A percentile compares a stretch with the other conserved stretches of the same genome.
phyloP scores from a whole-genome alignment of 1,140 invertebrate genomes.

The Palaemon carinicauda region DNA sequence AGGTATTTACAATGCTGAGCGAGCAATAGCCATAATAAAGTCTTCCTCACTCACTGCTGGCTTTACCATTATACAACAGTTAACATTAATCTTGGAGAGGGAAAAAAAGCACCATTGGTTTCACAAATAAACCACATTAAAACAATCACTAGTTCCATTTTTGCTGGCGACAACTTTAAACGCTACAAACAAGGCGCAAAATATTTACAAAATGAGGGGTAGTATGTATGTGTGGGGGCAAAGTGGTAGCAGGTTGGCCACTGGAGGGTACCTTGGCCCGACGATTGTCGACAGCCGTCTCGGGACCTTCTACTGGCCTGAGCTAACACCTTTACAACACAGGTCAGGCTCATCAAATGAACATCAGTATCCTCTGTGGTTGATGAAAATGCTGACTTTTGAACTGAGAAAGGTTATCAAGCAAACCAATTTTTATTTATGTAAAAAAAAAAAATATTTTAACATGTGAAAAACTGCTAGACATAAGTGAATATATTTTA shows the following conservation, averaged over 20 bases:
- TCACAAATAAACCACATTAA: conserved; percentile 58
- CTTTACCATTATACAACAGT: conserved; percentile 47
- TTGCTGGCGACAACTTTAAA: conserved; percentile 49
- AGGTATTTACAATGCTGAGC: conserved; percentile 54
- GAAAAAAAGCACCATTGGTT: conserved; percentile 58
- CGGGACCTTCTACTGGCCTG: conserved; percentile 37
- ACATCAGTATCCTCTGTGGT: neutral
- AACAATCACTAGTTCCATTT: conserved; percentile 48
- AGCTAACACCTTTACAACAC: conserved; percentile 10
- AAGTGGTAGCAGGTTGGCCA: conserved; percentile 53
- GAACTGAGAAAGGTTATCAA: too few relatives aligned
- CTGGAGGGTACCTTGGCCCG: conserved; percentile 48
- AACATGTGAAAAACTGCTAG: too few relatives aligned
- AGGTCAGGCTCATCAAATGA: conserved; percentile 39
- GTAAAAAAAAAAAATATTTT: too few relatives aligned
- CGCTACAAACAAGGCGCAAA: conserved; percentile 47
- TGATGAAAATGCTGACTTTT: too few relatives aligned
- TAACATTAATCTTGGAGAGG: conserved; percentile 45
- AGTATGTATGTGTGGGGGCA: conserved; percentile 48
- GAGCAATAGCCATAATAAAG: conserved; percentile 31
- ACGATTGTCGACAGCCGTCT: conserved; percentile 34
- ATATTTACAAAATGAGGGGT: conserved; percentile 40
- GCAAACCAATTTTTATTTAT: too few relatives aligned
- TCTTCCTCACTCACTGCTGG: conserved; percentile 32
- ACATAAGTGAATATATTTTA: too few relatives aligned